Evolutionary conservation across 1,140 invertebrate species (phyloP), one percentile per base, ranked within the genome.

Genomic region (Ridgeia piscesae): DNA sequence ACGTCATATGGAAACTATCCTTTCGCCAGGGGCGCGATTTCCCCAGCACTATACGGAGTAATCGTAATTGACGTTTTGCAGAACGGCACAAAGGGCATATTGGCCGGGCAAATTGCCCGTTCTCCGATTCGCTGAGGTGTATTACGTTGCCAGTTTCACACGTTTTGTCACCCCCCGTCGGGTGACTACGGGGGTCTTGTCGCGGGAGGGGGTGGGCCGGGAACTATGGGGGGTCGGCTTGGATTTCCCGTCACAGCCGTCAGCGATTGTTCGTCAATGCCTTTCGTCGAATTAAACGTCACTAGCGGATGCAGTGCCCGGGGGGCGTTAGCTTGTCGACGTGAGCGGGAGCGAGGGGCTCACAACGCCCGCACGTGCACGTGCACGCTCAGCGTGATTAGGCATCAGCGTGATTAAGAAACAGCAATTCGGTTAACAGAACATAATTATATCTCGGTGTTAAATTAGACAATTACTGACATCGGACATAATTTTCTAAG

Each of bases 81-180:
- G 11, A 77, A 77, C 58, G 58, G 27, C 58, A 77, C 58, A 77
- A 77, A 77, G 58, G 8, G 58, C 58, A 77, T 77, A 77, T 77
- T 77, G 58, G 58, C 58, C 58, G 58, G 58, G 58, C 58, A 77
- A 77, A 77, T 77, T 77, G 58, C 58, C 58, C 58, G 58, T 77
- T 77, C 58, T 77, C 58, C 58, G 58, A 77, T 77, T 77, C 58
- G 58, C 58, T 2, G 8, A 9, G 58, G 58, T 31, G 58, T 77
- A 77, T 77, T 77, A 77, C 58, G 58, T 77, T 77, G 17, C 14
- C 58, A 4, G 58, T 77, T 77, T 77, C 58, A 77, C 58, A 31
- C 58, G 58, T 77, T 77, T 31, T 31, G 58, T 27, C 17, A 31
- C 58, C 14, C 58, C 58, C 58, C 17, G 58, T 31, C 2, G 58